Conservation (phyloP, 2,113 vertebrate species). For the Cephalopholis sonnerati region DNA sequence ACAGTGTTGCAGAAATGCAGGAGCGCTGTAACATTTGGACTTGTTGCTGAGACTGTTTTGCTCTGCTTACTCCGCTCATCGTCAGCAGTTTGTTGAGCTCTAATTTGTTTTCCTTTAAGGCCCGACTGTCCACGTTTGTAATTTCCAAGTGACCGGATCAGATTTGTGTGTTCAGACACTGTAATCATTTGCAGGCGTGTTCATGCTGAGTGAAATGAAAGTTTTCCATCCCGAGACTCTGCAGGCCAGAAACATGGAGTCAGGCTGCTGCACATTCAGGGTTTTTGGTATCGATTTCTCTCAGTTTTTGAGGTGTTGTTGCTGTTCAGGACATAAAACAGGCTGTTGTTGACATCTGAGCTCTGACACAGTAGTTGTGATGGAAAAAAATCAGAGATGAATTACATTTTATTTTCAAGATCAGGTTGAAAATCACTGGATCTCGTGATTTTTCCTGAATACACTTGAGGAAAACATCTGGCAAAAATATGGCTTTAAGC, state of each 20-base stretch:
- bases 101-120: slow-evolving; percentile 10
- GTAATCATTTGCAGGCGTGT: slow-evolving; percentile 56
- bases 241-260: slow-evolving; percentile 29
- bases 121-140: slow-evolving; percentile 25
- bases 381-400: neutral
- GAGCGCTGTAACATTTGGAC: neutral
- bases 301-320: neutral
- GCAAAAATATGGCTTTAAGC: neutral
- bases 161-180: slow-evolving; percentile 39
- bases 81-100: neutral
- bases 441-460: neutral
- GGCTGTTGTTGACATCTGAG: too few species aligned
- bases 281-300: neutral
- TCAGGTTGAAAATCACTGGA: neutral
- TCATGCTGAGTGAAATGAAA: slow-evolving; percentile 27
- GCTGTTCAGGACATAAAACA: too few species aligned
- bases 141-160: slow-evolving; percentile 44
- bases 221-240: slow-evolving; percentile 26
- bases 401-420: neutral
- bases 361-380: neutral
- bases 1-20: slow-evolving; percentile 36
- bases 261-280: slow-evolving; percentile 1
- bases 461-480: too few species aligned
- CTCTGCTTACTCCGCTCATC: neutral
- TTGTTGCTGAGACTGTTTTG: slow-evolving; percentile 14